Evolutionary conservation across 2,888 invertebrate species (phyloP).

Genomic region (Erebia aethiops): DNA sequence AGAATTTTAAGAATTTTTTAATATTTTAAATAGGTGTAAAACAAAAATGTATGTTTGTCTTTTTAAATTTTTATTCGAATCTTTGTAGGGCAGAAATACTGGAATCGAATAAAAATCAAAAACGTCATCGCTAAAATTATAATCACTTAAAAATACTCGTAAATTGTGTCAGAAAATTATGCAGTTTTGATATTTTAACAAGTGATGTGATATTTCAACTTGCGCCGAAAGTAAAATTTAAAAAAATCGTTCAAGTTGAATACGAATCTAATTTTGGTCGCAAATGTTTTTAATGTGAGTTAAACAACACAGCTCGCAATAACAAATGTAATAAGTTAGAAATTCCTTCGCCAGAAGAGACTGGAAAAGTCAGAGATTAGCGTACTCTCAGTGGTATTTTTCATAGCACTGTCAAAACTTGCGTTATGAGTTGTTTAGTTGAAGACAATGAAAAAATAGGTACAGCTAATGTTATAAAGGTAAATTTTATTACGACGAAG

Average conservation of each 20-base stretch:
- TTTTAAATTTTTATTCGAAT: too few species aligned
- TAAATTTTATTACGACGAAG: background rate
- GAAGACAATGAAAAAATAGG: background rate
- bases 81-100: too few species aligned
- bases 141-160: too few species aligned
- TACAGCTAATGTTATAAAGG: background rate
- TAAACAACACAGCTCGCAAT: slow-evolving; percentile 45
- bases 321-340: slow-evolving; percentile 54
- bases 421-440: slow-evolving; percentile 9
- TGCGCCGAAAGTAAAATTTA: background rate
- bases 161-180: too few species aligned
- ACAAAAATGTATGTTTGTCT: too few species aligned
- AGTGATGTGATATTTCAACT: background rate
- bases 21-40: too few species aligned
- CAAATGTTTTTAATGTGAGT: slow-evolving; percentile 63
- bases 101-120: too few species aligned
- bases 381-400: slow-evolving; percentile 32
- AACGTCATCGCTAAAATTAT: too few species aligned
- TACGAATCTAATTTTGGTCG: slow-evolving; percentile 49
- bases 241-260: slow-evolving; percentile 34
- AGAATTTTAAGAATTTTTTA: too few species aligned
- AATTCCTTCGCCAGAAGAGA: slow-evolving; percentile 54
- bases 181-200: too few species aligned
- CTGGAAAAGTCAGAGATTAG: slow-evolving; percentile 6
- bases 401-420: slow-evolving; percentile 35